Conservation (phyloP, 2,113 vertebrate genomes). For the Grus americana region DNA sequence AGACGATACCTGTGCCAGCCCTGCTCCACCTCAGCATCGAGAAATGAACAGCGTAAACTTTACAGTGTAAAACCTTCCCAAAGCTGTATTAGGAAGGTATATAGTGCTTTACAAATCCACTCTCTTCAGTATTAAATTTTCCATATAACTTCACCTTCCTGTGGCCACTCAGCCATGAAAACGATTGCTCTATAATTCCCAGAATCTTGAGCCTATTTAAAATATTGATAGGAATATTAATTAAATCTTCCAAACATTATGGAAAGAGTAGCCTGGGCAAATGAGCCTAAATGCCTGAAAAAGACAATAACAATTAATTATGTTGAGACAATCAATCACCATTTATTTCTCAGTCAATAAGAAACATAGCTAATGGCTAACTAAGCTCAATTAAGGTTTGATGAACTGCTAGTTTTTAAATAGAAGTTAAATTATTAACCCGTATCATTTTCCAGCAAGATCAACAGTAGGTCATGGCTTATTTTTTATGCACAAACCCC, state of each 20-base stretch:
- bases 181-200: background rate
- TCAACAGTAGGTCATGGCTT: background rate
- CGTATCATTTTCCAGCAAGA: background rate
- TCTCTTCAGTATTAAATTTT: background rate
- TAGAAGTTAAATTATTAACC: constrained; percentile 26
- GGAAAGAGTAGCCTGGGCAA: background rate
- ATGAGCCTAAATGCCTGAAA: constrained; percentile 16
- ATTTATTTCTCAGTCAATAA: constrained; percentile 38
- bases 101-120: background rate
- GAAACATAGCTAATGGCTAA: background rate
- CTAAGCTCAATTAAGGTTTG: constrained; percentile 32
- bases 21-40: background rate
- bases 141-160: background rate
- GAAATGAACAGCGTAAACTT: background rate
- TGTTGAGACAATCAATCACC: background rate
- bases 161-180: background rate
- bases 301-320: background rate
- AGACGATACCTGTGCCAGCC: background rate
- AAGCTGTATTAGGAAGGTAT: background rate
- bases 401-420: constrained; percentile 17
- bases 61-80: background rate
- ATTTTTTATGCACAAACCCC: background rate
- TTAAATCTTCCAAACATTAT: background rate
- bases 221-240: constrained; percentile 12
- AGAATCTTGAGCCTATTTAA: constrained; percentile 2